These are phyloP conservation scores for Autographa pulchrina DNA, from an alignment of 2,888 invertebrate species.

Conservation along the genomic window DNA sequence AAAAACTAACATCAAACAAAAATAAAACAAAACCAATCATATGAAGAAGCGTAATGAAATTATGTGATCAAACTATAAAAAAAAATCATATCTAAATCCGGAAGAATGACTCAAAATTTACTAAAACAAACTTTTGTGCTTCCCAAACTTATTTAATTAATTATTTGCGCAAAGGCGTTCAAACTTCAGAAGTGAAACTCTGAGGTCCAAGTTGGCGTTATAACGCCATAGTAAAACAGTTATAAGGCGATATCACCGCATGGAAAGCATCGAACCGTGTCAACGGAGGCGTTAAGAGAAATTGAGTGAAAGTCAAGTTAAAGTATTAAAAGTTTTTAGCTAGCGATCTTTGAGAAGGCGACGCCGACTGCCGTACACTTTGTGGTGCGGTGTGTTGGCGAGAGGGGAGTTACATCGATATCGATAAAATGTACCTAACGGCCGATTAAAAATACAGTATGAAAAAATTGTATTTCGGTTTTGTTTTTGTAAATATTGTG, in stretches of 20 bases:
- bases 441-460: too few relatives aligned
- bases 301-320: conserved; percentile 89
- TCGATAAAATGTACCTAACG: conserved; percentile 29
- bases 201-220: conserved; percentile 58
- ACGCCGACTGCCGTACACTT: conserved; percentile 66
- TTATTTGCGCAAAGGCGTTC: conserved; percentile 8
- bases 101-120: conserved; percentile 2
- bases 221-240: conserved; percentile 73
- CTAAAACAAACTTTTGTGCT: neutral
- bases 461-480: too few relatives aligned
- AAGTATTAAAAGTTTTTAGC: conserved; percentile 89
- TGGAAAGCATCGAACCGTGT: conserved; percentile 75
- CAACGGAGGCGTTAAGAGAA: conserved; percentile 85
- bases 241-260: conserved; percentile 75
- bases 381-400: conserved; percentile 45
- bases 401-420: conserved; percentile 32
- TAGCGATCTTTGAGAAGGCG: conserved; percentile 81
- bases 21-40: too few relatives aligned
- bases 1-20: too few relatives aligned
- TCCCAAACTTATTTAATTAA: neutral
- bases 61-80: too few relatives aligned
- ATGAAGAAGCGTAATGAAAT: too few relatives aligned
- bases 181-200: conserved; percentile 23
- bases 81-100: neutral
- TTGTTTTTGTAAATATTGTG: too few relatives aligned